A percentile compares a stretch with the other conserved stretches of the same genome.
Conservation (phyloP, 2,888 invertebrate species). For the Apodemia hepburni region DNA sequence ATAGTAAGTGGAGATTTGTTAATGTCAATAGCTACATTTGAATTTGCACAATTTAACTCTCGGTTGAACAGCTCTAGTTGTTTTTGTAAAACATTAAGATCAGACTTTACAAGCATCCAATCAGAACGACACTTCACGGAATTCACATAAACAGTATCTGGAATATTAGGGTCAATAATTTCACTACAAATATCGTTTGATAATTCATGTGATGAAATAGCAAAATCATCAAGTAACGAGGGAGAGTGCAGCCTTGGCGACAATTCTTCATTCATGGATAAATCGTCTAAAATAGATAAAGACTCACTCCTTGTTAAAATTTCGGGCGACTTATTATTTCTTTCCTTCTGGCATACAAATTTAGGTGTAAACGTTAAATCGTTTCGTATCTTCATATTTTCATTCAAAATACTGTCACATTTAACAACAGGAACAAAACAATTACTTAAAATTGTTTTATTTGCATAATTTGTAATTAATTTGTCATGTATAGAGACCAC, state of each 20-base stretch:
- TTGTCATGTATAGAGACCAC: not conserved
- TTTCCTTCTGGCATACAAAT: not conserved
- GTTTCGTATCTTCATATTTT: not conserved
- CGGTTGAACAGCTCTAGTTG: not conserved
- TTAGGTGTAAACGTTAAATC: not conserved
- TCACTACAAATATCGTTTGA: not conserved
- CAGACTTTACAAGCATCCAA: not conserved
- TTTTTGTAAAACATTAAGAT: not conserved
- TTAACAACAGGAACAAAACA: constrained; percentile 1
- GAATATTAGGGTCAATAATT: not conserved
- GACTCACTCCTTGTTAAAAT: not conserved
- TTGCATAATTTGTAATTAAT: not conserved
- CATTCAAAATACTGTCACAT: not conserved
- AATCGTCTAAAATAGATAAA: constrained; percentile 8
- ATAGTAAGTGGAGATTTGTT: too few relatives aligned
- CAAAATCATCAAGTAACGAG: constrained; percentile 1
- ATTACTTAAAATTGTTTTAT: not conserved
- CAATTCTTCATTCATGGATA: not conserved
- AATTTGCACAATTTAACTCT: not conserved
- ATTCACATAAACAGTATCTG: not conserved
- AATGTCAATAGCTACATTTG: not conserved
- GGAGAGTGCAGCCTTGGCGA: not conserved
- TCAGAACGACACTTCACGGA: not conserved
- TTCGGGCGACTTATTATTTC: not conserved
- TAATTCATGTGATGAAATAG: not conserved